phyloP scores from a whole-genome alignment of 2,797 vertebrate species.

The Cyclura pinguis region DNA sequence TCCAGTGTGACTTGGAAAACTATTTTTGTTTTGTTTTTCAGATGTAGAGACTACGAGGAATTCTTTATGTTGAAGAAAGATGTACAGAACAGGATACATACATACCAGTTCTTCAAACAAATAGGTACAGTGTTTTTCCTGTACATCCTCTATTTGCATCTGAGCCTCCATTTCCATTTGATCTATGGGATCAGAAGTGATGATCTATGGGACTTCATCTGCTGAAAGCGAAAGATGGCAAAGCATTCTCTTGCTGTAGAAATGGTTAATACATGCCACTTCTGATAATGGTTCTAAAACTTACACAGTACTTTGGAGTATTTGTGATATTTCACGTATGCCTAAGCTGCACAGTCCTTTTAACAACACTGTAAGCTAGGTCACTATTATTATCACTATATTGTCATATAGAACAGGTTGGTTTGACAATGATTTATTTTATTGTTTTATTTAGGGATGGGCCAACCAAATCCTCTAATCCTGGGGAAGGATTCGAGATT shows the following conservation, averaged over 20 bases:
- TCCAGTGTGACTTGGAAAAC: constrained; percentile 37
- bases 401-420: neutral
- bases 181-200: neutral
- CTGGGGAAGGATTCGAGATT: too few relatives aligned
- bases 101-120: constrained; percentile 35
- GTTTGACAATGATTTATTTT: neutral
- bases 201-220: too few relatives aligned
- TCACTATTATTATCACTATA: neutral
- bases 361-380: neutral
- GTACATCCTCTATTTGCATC: neutral
- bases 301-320: neutral
- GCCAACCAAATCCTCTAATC: too few relatives aligned
- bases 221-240: neutral
- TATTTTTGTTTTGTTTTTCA: constrained; percentile 65
- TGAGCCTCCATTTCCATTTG: neutral
- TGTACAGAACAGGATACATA: constrained; percentile 36
- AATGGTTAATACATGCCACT: neutral
- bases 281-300: neutral
- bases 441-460: too few relatives aligned
- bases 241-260: neutral
- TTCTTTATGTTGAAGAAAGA: constrained; percentile 55
- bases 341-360: neutral
- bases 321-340: neutral
- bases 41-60: constrained; percentile 65
- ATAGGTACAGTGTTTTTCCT: constrained; percentile 56